Conservation (phyloP, 2,888 invertebrate species). For the Sesia apiformis region DNA sequence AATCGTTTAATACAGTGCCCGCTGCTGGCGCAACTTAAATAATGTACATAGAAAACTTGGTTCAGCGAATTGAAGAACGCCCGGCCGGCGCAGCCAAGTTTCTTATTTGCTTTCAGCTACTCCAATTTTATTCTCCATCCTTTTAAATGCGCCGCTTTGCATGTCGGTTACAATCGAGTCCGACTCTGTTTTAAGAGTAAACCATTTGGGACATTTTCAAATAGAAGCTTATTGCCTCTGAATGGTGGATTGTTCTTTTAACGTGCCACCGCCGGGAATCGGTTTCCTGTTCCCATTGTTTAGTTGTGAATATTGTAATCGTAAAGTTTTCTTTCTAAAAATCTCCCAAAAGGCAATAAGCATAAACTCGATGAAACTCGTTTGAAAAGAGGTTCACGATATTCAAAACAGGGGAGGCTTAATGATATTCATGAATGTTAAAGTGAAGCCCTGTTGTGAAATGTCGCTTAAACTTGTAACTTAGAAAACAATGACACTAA, state of each 20-base stretch:
- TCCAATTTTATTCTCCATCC: slow-evolving; percentile 46
- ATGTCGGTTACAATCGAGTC: slow-evolving; percentile 50
- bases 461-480: slow-evolving; percentile 65
- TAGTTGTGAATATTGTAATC: slow-evolving; percentile 40
- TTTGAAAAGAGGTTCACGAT: slow-evolving; percentile 40
- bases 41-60: slow-evolving; percentile 60
- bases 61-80: slow-evolving; percentile 39
- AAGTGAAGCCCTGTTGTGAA: slow-evolving; percentile 57
- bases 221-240: slow-evolving; percentile 52
- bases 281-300: slow-evolving; percentile 22
- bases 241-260: slow-evolving; percentile 44
- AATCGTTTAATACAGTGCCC: slow-evolving; percentile 58
- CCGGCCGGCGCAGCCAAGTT: slow-evolving; percentile 45
- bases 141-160: slow-evolving; percentile 55
- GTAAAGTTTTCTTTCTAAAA: slow-evolving; percentile 21
- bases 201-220: slow-evolving; percentile 50
- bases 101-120: slow-evolving; percentile 48
- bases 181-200: slow-evolving; percentile 49
- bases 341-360: slow-evolving; percentile 48
- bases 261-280: slow-evolving; percentile 24
- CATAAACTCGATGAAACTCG: slow-evolving; percentile 49
- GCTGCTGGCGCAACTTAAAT: slow-evolving; percentile 54
- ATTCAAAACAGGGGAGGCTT: slow-evolving; percentile 61
- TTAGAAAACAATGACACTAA: slow-evolving; percentile 70
- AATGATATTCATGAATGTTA: slow-evolving; percentile 69